A percentile compares a stretch with the other conserved stretches of the same genome.
Evolutionary conservation across 2,888 invertebrate genomes (phyloP).

Genomic region (Macrosoma leucophasiata): DNA sequence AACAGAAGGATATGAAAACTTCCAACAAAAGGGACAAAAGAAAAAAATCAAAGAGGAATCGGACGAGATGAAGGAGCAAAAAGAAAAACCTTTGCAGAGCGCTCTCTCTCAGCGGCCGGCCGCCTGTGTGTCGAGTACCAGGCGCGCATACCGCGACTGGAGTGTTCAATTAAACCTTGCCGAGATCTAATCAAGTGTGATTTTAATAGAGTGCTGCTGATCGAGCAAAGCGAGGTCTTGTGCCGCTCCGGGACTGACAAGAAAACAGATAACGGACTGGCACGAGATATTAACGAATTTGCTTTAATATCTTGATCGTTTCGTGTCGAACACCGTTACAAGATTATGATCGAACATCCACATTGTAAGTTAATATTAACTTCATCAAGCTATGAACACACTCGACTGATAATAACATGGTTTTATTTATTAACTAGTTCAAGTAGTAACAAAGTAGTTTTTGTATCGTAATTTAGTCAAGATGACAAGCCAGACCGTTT

Average conservation of each 20-base stretch:
- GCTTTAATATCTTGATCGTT: slow-evolving; percentile 39
- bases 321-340: slow-evolving; percentile 38
- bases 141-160: slow-evolving; percentile 51
- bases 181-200: slow-evolving; percentile 65
- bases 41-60: slow-evolving; percentile 52
- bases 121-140: slow-evolving; percentile 41
- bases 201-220: slow-evolving; percentile 59
- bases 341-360: slow-evolving; percentile 15
- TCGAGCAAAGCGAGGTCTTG: slow-evolving; percentile 29
- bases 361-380: no score
- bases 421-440: no score
- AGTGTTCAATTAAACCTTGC: slow-evolving; percentile 60
- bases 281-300: slow-evolving; percentile 38
- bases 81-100: slow-evolving; percentile 41
- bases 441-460: no score
- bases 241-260: slow-evolving; percentile 30
- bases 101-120: slow-evolving; percentile 32
- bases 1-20: slow-evolving; percentile 66
- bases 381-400: no score
- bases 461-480: no score
- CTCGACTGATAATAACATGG: no score
- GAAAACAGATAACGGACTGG: slow-evolving; percentile 41
- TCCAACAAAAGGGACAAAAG: slow-evolving; percentile 56
- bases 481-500: no score
- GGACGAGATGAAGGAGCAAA: slow-evolving; percentile 39